These are phyloP conservation scores for Neodiprion virginianus DNA, from an alignment of 1,140 invertebrate genomes.

Conservation along the genomic window DNA sequence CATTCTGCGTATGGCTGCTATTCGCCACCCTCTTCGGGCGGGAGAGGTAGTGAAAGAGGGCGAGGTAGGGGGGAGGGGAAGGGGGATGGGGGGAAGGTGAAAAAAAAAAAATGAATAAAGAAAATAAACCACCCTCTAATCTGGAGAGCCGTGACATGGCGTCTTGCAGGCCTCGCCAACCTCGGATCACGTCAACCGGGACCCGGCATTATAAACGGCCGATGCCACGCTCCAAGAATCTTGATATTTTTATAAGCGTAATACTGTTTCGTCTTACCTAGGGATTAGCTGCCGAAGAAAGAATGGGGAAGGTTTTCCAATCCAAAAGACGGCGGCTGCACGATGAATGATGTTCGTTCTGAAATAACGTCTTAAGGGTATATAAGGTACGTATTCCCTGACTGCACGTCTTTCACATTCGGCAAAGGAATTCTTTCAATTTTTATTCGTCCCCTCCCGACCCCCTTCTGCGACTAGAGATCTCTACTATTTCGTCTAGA, in stretches of 20 bases:
- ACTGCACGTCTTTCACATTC: no score
- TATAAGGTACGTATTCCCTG: no score
- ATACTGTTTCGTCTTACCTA: background rate
- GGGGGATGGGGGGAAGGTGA: background rate
- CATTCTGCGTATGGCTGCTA: no score
- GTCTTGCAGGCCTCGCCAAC: background rate
- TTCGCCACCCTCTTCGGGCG: background rate
- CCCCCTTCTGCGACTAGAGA: no score
- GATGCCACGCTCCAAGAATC: conserved; percentile 5
- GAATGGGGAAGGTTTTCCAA: background rate
- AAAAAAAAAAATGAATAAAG: background rate
- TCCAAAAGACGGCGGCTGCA: no score
- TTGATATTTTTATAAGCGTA: conserved; percentile 6
- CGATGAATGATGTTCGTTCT: no score
- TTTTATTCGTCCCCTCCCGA: no score
- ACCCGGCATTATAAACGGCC: background rate
- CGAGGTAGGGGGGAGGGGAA: background rate
- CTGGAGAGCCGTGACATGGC: background rate
- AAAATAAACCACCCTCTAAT: background rate
- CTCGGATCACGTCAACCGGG: background rate
- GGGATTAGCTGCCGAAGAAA: background rate
- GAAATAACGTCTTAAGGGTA: no score
- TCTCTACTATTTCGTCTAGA: no score
- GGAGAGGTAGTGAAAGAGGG: background rate
- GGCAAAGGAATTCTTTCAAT: no score